Evolutionary conservation across 1,140 invertebrate species (phyloP), one percentile per base, ranked within the genome.

Genomic region (Drosophila watanabei): DNA sequence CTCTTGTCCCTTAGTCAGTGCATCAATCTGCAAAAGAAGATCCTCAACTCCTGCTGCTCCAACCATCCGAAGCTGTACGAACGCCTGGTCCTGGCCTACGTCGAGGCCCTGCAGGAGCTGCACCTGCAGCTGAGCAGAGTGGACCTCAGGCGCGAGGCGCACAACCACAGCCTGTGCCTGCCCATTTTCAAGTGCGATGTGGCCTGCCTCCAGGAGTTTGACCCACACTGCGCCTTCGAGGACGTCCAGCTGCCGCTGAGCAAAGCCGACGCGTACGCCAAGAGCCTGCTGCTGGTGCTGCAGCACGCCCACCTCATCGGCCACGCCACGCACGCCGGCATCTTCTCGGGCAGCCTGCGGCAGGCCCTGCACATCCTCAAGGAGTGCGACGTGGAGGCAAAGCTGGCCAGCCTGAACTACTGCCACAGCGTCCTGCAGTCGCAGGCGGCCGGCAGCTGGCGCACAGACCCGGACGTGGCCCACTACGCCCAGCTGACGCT

Each of bases 31-130:
- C 91, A 92, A 35, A 70, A 80, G 24, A 92, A 92, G 48, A 56
- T 92, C 24, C 60, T 92, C 0, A 77, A 59, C 8, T 92, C 91
- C 18, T 92, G 91, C 35, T 78, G 81, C 39, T 75, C 75, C 39
- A 91, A 92, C 64, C 85, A 89, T 43, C 69, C 83, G 3, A 87
- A 82, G 51, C 63, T 92, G 0, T 92, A 66, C 9, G 81, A 87
- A 45, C 62, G 66, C 0, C 60, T 92, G 0, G 60, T 90, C 0
- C 18, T 52, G 7, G 82, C 80, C 48, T 92, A 92, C 37, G 37
- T 88, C 7, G 64, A 80, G 24, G 91, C 85, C 13, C 58, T 92
- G 37, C 72, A 87, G 16, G 62, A 84, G n/a, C 37, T 86, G 0
- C 68, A 73, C 14, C 57, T 28, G n/a, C 60, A 65, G 28, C 57